Conservation (phyloP, 2,113 vertebrate species). For the Emydocephalus ijimae region DNA sequence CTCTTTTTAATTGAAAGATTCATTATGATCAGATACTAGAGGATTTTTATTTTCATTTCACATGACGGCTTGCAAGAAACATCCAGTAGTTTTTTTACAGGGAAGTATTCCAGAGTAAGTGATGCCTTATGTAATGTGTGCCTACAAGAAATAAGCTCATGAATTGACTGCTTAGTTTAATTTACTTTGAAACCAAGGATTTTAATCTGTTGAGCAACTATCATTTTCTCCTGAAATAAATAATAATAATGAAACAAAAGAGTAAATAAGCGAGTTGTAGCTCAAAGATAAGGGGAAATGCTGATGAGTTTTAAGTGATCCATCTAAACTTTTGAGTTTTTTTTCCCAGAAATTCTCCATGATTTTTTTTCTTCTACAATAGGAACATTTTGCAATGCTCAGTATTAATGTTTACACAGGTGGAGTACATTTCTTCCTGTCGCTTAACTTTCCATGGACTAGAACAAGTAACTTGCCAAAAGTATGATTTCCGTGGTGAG, state of each 20-base stretch:
- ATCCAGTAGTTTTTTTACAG: conserved; percentile 22
- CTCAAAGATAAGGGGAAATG: neutral
- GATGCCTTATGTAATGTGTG: conserved; percentile 64
- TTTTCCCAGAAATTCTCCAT: neutral
- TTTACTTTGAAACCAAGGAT: conserved; percentile 28
- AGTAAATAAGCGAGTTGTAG: neutral
- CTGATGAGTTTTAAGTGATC: neutral
- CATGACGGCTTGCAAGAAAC: conserved; percentile 17
- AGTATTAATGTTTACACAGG: conserved; percentile 39
- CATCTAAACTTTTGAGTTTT: neutral
- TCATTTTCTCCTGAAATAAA: conserved; percentile 30
- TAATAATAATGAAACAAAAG: conserved; percentile 30
- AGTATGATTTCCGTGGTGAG: neutral
- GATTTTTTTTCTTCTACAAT: neutral
- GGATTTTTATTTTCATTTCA: conserved; percentile 6
- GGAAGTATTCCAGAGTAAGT: conserved; percentile 23
- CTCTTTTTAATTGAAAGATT: conserved; percentile 20
- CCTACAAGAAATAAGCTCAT: conserved; percentile 49
- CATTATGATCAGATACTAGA: conserved; percentile 18
- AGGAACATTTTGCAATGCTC: conserved; percentile 41
- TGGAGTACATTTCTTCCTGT: conserved; percentile 21
- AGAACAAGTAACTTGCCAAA: neutral
- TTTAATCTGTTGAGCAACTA: conserved; percentile 3
- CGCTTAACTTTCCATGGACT: neutral
- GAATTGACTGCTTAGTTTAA: conserved; percentile 33